phyloP scores from a whole-genome alignment of 2,113 vertebrate species.

The Pitta sordida region DNA sequence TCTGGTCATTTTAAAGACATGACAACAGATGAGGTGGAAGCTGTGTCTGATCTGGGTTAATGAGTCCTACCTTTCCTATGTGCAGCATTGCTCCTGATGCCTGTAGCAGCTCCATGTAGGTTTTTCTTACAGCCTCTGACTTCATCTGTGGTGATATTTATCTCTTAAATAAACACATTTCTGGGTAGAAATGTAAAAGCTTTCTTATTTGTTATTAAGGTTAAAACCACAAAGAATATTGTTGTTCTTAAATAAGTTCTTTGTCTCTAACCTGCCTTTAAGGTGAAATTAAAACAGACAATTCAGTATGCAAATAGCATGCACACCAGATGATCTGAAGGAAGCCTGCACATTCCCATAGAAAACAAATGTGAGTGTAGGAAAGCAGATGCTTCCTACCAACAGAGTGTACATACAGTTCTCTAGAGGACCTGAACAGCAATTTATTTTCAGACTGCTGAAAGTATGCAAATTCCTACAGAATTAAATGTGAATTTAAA shows the following conservation, averaged over 20 bases:
- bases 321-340: conserved; percentile 63
- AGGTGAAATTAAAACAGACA: conserved; percentile 61
- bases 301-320: conserved; percentile 67
- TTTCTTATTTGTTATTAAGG: not conserved
- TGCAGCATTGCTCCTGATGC: conserved; percentile 3
- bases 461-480: conserved; percentile 63
- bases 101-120: not conserved
- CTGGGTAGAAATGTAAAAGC: conserved; percentile 11
- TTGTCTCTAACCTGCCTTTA: conserved; percentile 49
- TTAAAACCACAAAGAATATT: not conserved
- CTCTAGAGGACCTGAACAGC: conserved; percentile 62
- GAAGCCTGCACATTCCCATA: conserved; percentile 57
- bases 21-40: not conserved
- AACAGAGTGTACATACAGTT: conserved; percentile 55
- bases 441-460: conserved; percentile 67
- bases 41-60: conserved; percentile 19
- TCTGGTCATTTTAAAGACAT: not conserved
- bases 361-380: conserved; percentile 64
- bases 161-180: not conserved
- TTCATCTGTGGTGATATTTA: not conserved
- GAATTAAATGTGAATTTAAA: conserved; percentile 64
- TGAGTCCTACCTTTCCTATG: not conserved
- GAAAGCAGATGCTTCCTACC: conserved; percentile 73
- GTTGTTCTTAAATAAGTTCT: conserved; percentile 14
- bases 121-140: not conserved